A percentile compares a stretch with the other conserved stretches of the same genome.
Evolutionary conservation across 1,140 invertebrate species (phyloP).

Genomic region (Drosophila prosaltans): DNA sequence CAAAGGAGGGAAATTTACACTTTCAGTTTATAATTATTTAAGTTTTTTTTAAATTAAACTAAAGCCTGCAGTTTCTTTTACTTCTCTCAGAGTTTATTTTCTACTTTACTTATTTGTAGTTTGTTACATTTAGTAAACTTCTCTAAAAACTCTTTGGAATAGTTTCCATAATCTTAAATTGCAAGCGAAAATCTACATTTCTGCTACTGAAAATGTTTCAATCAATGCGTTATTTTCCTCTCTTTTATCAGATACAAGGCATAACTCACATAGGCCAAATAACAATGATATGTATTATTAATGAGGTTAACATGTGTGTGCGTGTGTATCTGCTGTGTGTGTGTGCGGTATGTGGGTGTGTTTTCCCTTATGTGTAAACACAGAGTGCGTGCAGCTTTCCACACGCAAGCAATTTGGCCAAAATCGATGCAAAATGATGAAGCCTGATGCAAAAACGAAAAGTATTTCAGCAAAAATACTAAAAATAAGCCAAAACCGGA

Average conservation of each 20-base stretch:
- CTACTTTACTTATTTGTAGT: too few species aligned
- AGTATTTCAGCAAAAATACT: slow-evolving; percentile 29
- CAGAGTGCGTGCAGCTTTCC: slow-evolving; percentile 44
- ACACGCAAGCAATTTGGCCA: slow-evolving; percentile 44
- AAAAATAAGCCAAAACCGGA: slow-evolving; percentile 32
- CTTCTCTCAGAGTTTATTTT: too few species aligned
- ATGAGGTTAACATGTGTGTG: slow-evolving; percentile 33
- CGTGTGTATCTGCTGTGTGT: not conserved
- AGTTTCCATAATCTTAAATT: not conserved
- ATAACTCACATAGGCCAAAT: slow-evolving; percentile 22
- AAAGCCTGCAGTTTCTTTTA: too few species aligned
- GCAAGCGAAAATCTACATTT: not conserved
- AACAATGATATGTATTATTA: slow-evolving; percentile 51
- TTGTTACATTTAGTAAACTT: too few species aligned
- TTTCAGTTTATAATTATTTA: too few species aligned
- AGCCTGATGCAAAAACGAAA: slow-evolving; percentile 62
- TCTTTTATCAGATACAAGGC: slow-evolving; percentile 17
- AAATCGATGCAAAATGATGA: slow-evolving; percentile 54
- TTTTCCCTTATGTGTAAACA: slow-evolving; percentile 19
- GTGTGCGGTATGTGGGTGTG: slow-evolving; percentile 9
- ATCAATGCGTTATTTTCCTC: not conserved
- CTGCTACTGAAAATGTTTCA: not conserved
- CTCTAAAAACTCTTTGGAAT: too few species aligned
- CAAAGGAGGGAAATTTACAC: too few species aligned
- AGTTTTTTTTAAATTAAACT: too few species aligned